phyloP scores from a whole-genome alignment of 2,113 vertebrate species.

The Oryzias woworae region DNA sequence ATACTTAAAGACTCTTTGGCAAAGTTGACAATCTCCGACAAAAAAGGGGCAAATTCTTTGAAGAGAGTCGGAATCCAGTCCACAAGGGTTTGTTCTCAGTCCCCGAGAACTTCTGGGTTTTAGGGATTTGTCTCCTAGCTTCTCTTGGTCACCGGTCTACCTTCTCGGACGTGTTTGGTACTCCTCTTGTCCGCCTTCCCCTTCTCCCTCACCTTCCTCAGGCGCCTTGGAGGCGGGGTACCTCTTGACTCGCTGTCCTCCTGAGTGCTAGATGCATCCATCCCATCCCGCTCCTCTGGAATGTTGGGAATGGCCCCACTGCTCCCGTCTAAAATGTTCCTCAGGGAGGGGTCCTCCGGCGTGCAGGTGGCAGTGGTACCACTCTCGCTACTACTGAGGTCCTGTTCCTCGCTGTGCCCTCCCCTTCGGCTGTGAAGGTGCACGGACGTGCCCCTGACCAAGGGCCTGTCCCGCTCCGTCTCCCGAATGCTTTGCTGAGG shows the following conservation, averaged over 20 bases:
- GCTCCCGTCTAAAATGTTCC: slow-evolving; percentile 83
- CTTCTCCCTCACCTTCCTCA: slow-evolving; percentile 78
- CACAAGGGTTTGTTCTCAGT: too few relatives aligned
- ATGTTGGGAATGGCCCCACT: slow-evolving; percentile 75
- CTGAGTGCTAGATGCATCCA: slow-evolving; percentile 75
- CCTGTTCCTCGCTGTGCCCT: slow-evolving; percentile 81
- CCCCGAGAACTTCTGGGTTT: too few relatives aligned
- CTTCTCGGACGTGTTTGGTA: slow-evolving; percentile 70
- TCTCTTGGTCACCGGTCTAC: slow-evolving; percentile 65
- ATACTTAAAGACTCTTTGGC: slow-evolving; percentile 61
- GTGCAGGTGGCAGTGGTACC: slow-evolving; percentile 87
- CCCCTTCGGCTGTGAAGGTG: slow-evolving; percentile 65
- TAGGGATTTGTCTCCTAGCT: slow-evolving; percentile 32
- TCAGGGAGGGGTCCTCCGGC: slow-evolving; percentile 86
- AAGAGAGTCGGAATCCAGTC: too few relatives aligned
- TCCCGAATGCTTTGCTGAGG: slow-evolving; percentile 81
- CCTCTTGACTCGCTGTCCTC: slow-evolving; percentile 77
- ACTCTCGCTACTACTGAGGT: slow-evolving; percentile 93
- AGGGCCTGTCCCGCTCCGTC: slow-evolving; percentile 85
- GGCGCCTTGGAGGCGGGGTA: slow-evolving; percentile 76
- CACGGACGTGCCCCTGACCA: slow-evolving; percentile 79
- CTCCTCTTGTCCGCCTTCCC: slow-evolving; percentile 74
- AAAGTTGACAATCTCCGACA: slow-evolving; percentile 35
- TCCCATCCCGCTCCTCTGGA: slow-evolving; percentile 75
- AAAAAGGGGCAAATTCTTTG: too few relatives aligned